Base-by-base conservation (phyloP, 1,140 invertebrate species). In the Probaryconus sp. region DNA sequence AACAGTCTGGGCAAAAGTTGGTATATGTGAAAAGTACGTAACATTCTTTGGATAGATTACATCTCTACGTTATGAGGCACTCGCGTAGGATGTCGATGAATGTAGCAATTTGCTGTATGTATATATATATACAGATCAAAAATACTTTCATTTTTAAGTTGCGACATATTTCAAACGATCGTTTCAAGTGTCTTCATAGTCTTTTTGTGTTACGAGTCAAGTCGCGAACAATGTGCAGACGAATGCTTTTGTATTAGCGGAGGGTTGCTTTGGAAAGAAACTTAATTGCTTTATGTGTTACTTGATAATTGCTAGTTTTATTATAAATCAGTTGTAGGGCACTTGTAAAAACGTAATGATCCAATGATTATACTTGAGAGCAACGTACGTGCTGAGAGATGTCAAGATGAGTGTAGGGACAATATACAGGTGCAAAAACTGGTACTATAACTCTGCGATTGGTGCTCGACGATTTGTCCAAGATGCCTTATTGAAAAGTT, bases 11-110 rank as follows among this genome's bases (percentile, higher is more conserved):
- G 55, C 28, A 60, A 71, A 63, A 56, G 16, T 55, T 63, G 40
- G 40, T 9, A 42, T 63, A 67, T 42, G 31, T 50, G 65, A 69
- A 45, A 69, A 51, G 16, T 37, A 13, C 33, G 10, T 30, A 28
- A 10, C 56, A 70, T 70, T 70, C 67, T 63, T 63, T 30, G 38
- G 20, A 70, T 70, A 56, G 18, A 70, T 55, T 24, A 28, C 38
- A 60, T 70, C 56, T 70, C 38, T 60, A 26, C 38, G 53, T 63
- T 60, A 63, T 56, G 35, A 63, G 11, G 50, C 17, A 56, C 50
- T 56, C 40, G 43, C 47, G 55, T 60, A 71, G 67, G 48, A 45
- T 48, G 56, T 63, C 50, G 50, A 48, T 20, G 56, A 63, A 56
- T 63, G 56, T 33, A 40, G 40, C 50, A 18, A 55, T 71, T 56